A percentile compares a stretch with the other conserved stretches of the same genome.
Evolutionary conservation across 2,888 invertebrate species (phyloP).

Genomic region (Zaprionus bogoriensis): DNA sequence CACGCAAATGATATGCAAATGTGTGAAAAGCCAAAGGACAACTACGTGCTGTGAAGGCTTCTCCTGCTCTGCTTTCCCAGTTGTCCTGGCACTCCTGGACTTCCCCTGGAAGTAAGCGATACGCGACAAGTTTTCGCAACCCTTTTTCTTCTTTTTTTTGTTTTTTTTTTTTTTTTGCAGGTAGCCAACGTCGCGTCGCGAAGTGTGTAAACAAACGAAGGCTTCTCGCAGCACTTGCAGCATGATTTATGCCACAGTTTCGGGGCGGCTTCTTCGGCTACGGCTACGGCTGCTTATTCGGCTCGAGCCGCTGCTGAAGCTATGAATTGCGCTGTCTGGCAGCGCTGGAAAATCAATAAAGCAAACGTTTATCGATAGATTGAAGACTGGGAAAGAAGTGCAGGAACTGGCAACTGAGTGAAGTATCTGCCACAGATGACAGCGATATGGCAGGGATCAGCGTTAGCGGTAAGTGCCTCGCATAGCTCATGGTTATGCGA

Average conservation of each 20-base stretch:
- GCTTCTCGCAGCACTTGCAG: constrained; percentile 24
- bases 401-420: not conserved
- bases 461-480: constrained; percentile 14
- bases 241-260: constrained; percentile 21
- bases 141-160: too few species aligned
- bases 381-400: constrained; percentile 12
- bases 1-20: constrained; percentile 70
- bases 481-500: not conserved
- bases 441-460: constrained; percentile 75
- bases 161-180: too few species aligned
- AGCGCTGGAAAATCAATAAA: constrained; percentile 50
- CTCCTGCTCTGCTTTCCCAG: too few species aligned
- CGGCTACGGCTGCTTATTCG: too few species aligned
- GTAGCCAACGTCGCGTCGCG: too few species aligned
- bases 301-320: too few species aligned
- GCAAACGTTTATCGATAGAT: constrained; percentile 56
- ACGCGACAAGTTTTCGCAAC: constrained; percentile 37
- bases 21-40: constrained; percentile 66
- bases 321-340: too few species aligned
- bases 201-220: constrained; percentile 47
- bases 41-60: constrained; percentile 47
- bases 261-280: too few species aligned
- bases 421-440: constrained; percentile 59
- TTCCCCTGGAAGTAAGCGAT: constrained; percentile 8
- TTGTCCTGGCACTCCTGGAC: too few species aligned